Base-by-base conservation (phyloP, 2,113 vertebrate genomes). In the Sinocyclocheilus anophthalmus region DNA sequence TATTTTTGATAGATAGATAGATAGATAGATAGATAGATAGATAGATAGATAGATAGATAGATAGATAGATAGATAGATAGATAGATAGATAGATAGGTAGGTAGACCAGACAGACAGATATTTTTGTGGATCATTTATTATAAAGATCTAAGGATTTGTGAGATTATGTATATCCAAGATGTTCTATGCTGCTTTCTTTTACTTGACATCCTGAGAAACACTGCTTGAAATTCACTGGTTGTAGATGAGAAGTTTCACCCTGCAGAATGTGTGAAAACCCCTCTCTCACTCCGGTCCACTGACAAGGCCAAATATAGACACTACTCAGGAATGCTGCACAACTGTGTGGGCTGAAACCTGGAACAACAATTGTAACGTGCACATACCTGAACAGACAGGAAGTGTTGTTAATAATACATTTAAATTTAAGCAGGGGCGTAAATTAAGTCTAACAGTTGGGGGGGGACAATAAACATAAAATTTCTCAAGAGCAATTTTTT, bases 281-380 rank as follows among this genome's bases (percentile, higher is more conserved):
- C 12, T 70, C 48, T 77, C 76, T 50, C 50, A 59, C 73, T 84
- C 69, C 18, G 2, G 42, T n/a, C 72, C 18, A 59, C 73, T 59
- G 61, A 77, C 72, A 77, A 24, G 14, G 59, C 80, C 81, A 70
- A 72, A 87, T 59, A 87, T 87, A 84, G 75, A 76, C 55, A 57
- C 33, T 67, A 20, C 75, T 48, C 11, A 39, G n/a, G 75, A 84
- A 75, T 42, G 42, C 69, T 73, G 80, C 80, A 82, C 63, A 70
- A 53, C 24, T 53, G 16, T 82, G 80, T 82, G 45, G 80, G 39
- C 61, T 81, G 79, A 81, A 53, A 82, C 14, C 9, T 20, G 24
- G 10, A 82, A 50, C 78, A 65, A 81, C 39, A 65, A 48, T 24
- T 5, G 4, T 5, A 80, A 42, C 12, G 2, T 61, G 33, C 55